Evolutionary conservation across 2,113 vertebrate species (phyloP).

Genomic region (Centropus bengalensis): DNA sequence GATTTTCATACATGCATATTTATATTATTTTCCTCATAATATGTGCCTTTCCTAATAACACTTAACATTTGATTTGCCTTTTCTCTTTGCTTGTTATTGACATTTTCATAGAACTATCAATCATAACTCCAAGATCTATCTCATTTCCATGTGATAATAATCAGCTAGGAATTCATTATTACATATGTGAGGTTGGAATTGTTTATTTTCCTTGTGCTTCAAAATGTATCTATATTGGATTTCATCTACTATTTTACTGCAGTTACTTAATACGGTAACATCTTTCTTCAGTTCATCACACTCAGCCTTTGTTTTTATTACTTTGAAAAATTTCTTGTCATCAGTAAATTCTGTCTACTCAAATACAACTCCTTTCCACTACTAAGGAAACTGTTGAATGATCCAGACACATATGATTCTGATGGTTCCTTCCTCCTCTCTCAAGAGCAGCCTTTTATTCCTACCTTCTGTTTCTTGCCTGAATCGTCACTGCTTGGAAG

Average conservation of each 20-base stretch:
- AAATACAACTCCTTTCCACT: background rate
- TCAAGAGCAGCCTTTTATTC: background rate
- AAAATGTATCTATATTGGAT: background rate
- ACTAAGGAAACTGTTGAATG: background rate
- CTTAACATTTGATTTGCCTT: background rate
- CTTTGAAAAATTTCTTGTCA: background rate
- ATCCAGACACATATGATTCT: background rate
- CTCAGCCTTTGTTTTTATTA: background rate
- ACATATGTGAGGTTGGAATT: conserved; percentile 1
- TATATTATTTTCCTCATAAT: background rate
- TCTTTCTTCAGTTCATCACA: background rate
- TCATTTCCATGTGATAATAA: background rate
- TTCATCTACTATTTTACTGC: background rate
- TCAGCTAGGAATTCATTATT: conserved; percentile 1
- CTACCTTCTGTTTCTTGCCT: background rate
- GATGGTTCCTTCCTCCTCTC: background rate
- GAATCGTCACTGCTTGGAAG: background rate
- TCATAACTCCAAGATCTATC: background rate
- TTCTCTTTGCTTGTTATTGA: background rate
- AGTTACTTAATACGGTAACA: background rate
- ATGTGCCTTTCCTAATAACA: background rate
- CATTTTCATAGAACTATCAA: background rate
- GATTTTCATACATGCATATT: background rate
- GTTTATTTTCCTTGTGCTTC: conserved; percentile 3
- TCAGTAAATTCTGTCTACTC: background rate